These are phyloP conservation scores for Varecia variegata DNA, from an alignment of 2,797 vertebrate species.

Conservation along the genomic window DNA sequence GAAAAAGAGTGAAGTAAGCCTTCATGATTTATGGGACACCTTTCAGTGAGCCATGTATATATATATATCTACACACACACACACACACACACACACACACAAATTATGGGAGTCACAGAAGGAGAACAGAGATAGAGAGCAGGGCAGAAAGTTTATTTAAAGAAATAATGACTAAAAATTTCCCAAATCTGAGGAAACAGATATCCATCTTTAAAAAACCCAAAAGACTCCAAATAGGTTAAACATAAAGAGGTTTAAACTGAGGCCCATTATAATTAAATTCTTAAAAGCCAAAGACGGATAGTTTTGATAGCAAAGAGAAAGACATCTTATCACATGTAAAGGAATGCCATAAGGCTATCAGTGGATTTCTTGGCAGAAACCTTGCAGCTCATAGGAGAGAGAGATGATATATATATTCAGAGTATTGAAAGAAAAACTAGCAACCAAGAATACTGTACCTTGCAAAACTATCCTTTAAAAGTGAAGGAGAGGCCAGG, in stretches of 20 bases:
- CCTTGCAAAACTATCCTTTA: background rate
- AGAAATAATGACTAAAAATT: background rate
- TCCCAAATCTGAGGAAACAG: background rate
- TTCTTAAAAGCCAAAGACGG: background rate
- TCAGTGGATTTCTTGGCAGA: background rate
- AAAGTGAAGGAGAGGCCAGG: background rate
- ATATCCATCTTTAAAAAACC: background rate
- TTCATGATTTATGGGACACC: background rate
- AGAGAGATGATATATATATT: background rate
- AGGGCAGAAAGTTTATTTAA: background rate
- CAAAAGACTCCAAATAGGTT: background rate
- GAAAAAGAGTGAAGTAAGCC: background rate
- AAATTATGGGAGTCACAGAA: background rate
- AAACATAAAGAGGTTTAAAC: background rate
- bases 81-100: background rate
- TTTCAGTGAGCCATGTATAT: background rate
- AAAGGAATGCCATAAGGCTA: background rate
- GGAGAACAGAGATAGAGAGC: background rate
- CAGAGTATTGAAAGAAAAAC: background rate
- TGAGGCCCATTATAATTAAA: background rate
- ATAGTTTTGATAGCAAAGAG: background rate
- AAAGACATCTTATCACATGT: background rate
- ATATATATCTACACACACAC: too few species aligned
- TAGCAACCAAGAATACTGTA: background rate
- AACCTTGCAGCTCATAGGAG: background rate